phyloP scores from a whole-genome alignment of 1,140 invertebrate species.

The Pentalonia nigronervosa region DNA sequence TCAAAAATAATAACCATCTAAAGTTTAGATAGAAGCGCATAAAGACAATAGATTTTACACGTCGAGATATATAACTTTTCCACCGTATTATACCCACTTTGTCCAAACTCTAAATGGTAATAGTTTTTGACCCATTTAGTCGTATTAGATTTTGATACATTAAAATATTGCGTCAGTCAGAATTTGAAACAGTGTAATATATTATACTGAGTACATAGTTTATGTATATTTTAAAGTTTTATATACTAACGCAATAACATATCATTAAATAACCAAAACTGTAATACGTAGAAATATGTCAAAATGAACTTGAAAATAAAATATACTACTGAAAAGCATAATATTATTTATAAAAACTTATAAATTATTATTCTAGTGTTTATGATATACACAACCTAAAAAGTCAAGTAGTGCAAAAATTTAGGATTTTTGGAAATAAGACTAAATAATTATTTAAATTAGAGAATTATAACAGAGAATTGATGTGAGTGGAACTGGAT shows the following conservation, averaged over 20 bases:
- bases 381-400: neutral
- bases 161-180: slow-evolving; percentile 27
- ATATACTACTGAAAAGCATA: neutral
- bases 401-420: neutral
- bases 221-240: slow-evolving; percentile 5
- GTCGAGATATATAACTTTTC: slow-evolving; percentile 28
- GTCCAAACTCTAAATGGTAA: slow-evolving; percentile 26
- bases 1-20: slow-evolving; percentile 27
- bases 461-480: too few relatives aligned
- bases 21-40: slow-evolving; percentile 12
- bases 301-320: slow-evolving; percentile 10
- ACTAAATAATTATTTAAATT: too few relatives aligned
- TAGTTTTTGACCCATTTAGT: slow-evolving; percentile 38
- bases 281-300: neutral
- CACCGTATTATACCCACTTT: neutral
- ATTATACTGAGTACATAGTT: neutral
- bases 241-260: neutral
- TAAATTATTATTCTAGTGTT: neutral
- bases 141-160: slow-evolving; percentile 37
- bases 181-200: slow-evolving; percentile 7
- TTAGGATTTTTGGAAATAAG: neutral
- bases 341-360: neutral
- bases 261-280: neutral
- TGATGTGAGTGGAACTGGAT: too few relatives aligned
- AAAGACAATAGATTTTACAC: slow-evolving; percentile 40